phyloP scores from a whole-genome alignment of 1,140 invertebrate species.

The Hypothenemus hampei region DNA sequence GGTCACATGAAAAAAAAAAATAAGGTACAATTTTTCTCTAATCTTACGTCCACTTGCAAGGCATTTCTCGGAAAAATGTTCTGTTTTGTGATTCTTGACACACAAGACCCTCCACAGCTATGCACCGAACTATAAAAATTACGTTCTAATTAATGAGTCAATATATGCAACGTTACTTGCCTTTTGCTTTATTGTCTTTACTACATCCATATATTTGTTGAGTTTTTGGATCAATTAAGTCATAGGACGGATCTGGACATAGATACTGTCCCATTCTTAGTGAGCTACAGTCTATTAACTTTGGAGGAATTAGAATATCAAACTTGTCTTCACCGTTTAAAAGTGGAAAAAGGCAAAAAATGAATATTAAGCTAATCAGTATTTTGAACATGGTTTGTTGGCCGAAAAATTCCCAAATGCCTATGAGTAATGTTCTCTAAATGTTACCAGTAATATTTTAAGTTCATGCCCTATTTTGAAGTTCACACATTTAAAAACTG shows the following conservation, averaged over 20 bases:
- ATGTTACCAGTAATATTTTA: no score
- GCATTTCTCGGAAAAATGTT: slow-evolving; percentile 75
- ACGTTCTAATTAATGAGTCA: slow-evolving; percentile 6
- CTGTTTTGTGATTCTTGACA: slow-evolving; percentile 76
- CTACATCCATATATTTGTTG: slow-evolving; percentile 83
- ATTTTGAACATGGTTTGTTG: no score
- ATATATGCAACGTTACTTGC: slow-evolving; percentile 47
- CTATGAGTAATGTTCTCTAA: no score
- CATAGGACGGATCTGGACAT: slow-evolving; percentile 71
- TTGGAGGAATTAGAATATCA: no score
- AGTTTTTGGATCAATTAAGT: slow-evolving; percentile 82
- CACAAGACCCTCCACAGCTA: slow-evolving; percentile 73
- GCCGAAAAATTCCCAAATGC: no score
- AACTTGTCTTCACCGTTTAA: no score
- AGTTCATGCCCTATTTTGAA: no score
- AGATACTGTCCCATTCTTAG: slow-evolving; percentile 78
- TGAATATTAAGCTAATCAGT: no score
- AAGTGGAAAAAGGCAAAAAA: no score
- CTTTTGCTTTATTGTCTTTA: slow-evolving; percentile 70
- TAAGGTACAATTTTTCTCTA: not conserved
- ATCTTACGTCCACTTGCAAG: slow-evolving; percentile 94
- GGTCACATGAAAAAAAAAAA: not conserved
- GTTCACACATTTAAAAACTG: no score
- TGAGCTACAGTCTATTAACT: slow-evolving; percentile 57
- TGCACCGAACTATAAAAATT: slow-evolving; percentile 68